Evolutionary conservation across 2,888 invertebrate species (phyloP).

Genomic region (Ceratothoa steindachneri): DNA sequence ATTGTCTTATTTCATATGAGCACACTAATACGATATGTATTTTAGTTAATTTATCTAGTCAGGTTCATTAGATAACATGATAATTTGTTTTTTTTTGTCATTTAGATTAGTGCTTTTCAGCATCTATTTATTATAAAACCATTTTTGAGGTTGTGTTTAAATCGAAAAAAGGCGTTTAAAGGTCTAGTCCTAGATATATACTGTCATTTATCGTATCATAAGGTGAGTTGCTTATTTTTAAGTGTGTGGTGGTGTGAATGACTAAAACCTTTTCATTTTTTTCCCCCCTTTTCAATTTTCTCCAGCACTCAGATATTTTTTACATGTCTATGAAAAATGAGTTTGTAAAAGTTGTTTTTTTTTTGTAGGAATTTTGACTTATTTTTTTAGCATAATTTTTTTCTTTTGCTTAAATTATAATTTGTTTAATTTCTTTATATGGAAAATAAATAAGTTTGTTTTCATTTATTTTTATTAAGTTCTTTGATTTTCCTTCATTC

Average conservation of each 20-base stretch:
- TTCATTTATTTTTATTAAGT: constrained; percentile 13
- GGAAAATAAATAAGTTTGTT: constrained; percentile 2
- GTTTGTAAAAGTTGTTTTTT: too few species aligned
- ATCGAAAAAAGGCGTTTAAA: neutral
- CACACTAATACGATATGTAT: neutral
- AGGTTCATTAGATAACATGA: neutral
- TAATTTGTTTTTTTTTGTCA: neutral
- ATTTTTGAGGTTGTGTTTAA: constrained; percentile 1
- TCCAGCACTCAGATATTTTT: too few species aligned
- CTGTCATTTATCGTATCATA: too few species aligned
- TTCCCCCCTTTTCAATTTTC: too few species aligned
- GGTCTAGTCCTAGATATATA: neutral
- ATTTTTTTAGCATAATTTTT: neutral
- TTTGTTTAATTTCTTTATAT: constrained; percentile 10
- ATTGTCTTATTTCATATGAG: neutral
- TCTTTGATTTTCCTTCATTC: constrained; percentile 11
- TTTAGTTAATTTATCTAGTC: neutral
- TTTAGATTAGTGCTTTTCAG: neutral
- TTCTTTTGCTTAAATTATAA: constrained; percentile 6
- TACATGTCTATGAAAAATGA: too few species aligned
- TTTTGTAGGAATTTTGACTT: neutral
- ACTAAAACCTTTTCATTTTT: too few species aligned
- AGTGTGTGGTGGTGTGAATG: too few species aligned
- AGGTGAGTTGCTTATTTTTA: too few species aligned
- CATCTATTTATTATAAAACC: neutral